Evolutionary conservation across 2,113 vertebrate genomes (phyloP).

Genomic region (Phasianus colchicus): DNA sequence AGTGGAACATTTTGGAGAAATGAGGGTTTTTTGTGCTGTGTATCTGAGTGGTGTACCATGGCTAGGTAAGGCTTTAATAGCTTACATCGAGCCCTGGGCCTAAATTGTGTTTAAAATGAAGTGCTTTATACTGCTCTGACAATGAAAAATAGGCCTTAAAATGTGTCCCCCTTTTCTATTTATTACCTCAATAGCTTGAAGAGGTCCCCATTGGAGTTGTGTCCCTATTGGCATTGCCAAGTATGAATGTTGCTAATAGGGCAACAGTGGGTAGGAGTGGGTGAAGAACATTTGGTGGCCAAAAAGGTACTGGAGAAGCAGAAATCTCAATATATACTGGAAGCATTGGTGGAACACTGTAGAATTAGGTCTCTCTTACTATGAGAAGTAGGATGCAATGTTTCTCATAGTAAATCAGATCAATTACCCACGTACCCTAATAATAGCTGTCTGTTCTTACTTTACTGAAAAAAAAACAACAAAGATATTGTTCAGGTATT

Average conservation of each 20-base stretch:
- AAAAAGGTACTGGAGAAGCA: not conserved
- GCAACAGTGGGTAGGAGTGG: not conserved
- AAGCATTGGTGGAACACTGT: accelerated
- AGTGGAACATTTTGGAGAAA: not conserved
- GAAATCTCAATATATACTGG: not conserved
- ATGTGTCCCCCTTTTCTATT: not conserved
- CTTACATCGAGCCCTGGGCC: not conserved
- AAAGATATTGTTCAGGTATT: not conserved
- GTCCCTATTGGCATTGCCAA: not conserved
- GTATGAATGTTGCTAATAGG: accelerated
- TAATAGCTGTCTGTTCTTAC: not conserved
- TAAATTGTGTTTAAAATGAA: not conserved
- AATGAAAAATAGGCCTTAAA: not conserved
- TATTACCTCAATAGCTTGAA: not conserved
- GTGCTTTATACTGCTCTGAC: not conserved
- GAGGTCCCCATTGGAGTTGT: not conserved
- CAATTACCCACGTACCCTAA: not conserved
- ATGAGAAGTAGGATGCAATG: not conserved
- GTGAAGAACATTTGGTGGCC: not conserved
- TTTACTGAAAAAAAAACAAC: not conserved
- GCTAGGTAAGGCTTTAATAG: not conserved
- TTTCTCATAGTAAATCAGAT: slow-evolving; percentile 3
- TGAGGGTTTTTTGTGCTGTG: not conserved
- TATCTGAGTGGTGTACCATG: not conserved
- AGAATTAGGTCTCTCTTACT: not conserved